Base-by-base conservation (phyloP, 2,113 vertebrate genomes). In the Alexandromys fortis region DNA sequence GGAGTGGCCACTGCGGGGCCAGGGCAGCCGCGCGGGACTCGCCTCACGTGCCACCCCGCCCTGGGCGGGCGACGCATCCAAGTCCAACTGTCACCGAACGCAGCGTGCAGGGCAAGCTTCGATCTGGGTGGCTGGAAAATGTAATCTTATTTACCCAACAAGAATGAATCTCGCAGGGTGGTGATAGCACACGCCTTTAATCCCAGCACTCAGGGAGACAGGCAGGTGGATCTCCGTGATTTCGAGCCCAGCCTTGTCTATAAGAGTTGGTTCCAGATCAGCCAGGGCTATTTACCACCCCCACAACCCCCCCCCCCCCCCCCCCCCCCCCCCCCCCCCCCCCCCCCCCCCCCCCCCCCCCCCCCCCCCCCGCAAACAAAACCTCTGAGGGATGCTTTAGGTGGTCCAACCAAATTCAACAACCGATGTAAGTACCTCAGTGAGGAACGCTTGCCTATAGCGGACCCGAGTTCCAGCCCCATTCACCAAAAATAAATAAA, bases 31-130 rank as follows among this genome's bases (percentile, higher is more conserved):
- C 24, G 22, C 35, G 49, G 67, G 52, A 55, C 72, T 26, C 87
- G 52, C 38, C 72, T 82, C 55, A 45, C 58, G n/a, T 24, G 26
- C 72, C 6, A 63, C 55, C 55, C 38, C 22, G 55, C 5, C 35
- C 72, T 1, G 0, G 3, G 35, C 4, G 28, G 52, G 14, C 52
- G 14, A 52, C 4, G 1, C 0, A 5, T 7, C 68, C 79, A 55
- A 19, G 2, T 7, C 61, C 75, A 70, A 30, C 79, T 9, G 14
- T 28, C 33, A 13, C 28, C 0, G 42, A 1, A 22, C 0, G n/a
- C 38, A 4, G 76, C 63, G 17, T 22, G 68, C 16, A 6, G 24
- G 63, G 38, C 33, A 45, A 13, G 28, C 45, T n/a, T 90, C 89
- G 16, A 67, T 17, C 11, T 49, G 21, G 55, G 26, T 75, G 4